Conservation (phyloP, 2,113 vertebrate species). For the Poecilia latipinna region DNA sequence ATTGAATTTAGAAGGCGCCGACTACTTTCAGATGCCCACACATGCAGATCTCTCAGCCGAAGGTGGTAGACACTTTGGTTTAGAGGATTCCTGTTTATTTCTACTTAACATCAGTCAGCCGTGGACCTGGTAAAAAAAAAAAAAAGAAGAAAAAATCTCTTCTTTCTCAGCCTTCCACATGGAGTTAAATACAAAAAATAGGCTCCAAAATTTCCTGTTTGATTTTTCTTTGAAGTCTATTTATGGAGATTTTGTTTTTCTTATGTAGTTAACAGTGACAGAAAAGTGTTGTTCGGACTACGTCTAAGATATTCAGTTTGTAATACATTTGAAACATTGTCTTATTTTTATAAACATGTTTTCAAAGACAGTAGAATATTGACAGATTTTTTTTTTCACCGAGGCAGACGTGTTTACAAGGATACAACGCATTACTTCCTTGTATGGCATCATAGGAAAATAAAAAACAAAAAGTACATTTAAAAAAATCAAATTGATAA, state of each 20-base stretch:
- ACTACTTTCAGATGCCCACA: constrained; percentile 47
- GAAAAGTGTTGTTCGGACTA: too few relatives aligned
- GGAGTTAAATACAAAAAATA: neutral
- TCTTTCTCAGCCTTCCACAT: constrained; percentile 16
- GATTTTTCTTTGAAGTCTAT: constrained; percentile 5
- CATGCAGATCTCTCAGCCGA: constrained; percentile 44
- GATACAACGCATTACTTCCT: neutral
- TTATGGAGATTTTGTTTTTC: constrained; percentile 9
- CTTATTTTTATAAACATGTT: too few relatives aligned
- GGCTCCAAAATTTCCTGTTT: neutral
- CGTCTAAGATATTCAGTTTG: neutral
- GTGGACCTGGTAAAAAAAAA: constrained; percentile 36
- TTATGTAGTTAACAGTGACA: neutral
- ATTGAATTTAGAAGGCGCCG: constrained; percentile 36
- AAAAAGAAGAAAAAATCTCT: constrained; percentile 19
- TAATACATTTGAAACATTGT: neutral
- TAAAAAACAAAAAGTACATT: too few relatives aligned
- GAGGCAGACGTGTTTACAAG: neutral
- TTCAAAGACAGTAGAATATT: too few relatives aligned
- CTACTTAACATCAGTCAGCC: constrained; percentile 54
- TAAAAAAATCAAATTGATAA: too few relatives aligned
- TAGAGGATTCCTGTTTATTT: constrained; percentile 72
- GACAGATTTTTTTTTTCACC: neutral
- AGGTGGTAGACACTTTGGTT: constrained; percentile 51
- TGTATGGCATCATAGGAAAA: neutral